Base-by-base conservation (phyloP, 2,113 vertebrate genomes). In the Fukomys damarensis region DNA sequence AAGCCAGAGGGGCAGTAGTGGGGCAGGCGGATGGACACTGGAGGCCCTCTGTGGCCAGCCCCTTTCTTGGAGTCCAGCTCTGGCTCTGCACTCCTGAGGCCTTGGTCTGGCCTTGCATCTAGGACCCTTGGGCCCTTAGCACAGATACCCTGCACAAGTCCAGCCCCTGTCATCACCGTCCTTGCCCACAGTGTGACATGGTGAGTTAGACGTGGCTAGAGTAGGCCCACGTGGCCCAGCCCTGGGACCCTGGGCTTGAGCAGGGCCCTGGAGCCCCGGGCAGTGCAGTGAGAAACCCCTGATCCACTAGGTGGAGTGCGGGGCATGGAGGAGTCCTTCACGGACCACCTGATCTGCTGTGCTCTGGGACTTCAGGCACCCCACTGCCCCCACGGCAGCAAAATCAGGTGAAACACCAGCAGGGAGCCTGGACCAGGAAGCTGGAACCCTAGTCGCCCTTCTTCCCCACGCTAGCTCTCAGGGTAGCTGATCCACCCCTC, bases 401-500 rank as follows among this genome's bases (percentile, higher is more conserved):
- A 28, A 43, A 20, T 46, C 26, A 28, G 28, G 41, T 43, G 22
- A 74, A 26, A 63, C 1, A 41, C 24, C 56, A 41, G 22, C n/a
- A 28, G 54, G 24, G 22, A 7, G 4, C 58, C n/a, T 6, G 8
- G 28, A 38, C 26, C 46, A 56, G 59, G 32, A 28, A 20, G 56
- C 26, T 43, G 72, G 24, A 41, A 74, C 22, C 72, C 72, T 46
- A 22, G 22, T 43, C 41, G 28, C 41, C 66, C 63, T 76, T n/a
- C 20, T 28, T 35, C 10, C 56, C 66, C 61, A 5, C 19, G 13
- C 22, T 32, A 61, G 24, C 2, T 0, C 16, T 20, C 35, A 0
- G 10, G 0, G 0, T 22, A 5, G 46, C n/a, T 46, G 28, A 26
- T 54, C 24, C 17, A 1, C 32, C 20, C 10, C 58, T 1, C 54